Conservation (phyloP, 1,140 invertebrate species). For the Sarcophaga bullata region DNA sequence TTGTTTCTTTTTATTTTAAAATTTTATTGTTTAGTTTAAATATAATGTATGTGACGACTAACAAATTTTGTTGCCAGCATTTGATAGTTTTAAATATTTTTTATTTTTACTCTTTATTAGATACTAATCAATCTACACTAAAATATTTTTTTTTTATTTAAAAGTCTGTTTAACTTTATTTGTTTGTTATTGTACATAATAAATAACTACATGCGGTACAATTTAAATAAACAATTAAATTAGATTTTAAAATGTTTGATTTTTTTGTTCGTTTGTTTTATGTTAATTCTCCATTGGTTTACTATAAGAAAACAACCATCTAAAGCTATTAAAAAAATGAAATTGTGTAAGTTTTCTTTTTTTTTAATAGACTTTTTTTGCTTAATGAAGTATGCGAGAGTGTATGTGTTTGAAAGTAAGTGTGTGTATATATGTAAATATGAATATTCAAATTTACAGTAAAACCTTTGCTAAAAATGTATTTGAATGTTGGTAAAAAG, state of each 20-base stretch:
- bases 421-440: neutral
- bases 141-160: neutral
- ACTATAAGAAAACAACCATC: slow-evolving; percentile 12
- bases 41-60: too few species aligned
- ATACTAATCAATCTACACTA: neutral
- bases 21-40: too few species aligned
- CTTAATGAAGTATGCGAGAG: too few species aligned
- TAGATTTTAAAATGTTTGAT: neutral
- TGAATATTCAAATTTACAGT: neutral
- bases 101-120: neutral
- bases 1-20: too few species aligned
- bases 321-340: slow-evolving; percentile 1
- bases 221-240: neutral
- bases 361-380: too few species aligned
- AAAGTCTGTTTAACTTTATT: slow-evolving; percentile 19
- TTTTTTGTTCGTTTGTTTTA: neutral
- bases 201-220: neutral
- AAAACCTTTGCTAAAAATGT: neutral
- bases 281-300: too few species aligned
- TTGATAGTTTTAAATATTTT: too few species aligned
- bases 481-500: neutral
- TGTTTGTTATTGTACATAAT: neutral
- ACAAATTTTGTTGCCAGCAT: too few species aligned
- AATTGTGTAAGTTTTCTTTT: too few species aligned
- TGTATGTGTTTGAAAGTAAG: neutral